Evolutionary conservation across 2,888 invertebrate genomes (phyloP).

Genomic region (Prenolepis imparis): DNA sequence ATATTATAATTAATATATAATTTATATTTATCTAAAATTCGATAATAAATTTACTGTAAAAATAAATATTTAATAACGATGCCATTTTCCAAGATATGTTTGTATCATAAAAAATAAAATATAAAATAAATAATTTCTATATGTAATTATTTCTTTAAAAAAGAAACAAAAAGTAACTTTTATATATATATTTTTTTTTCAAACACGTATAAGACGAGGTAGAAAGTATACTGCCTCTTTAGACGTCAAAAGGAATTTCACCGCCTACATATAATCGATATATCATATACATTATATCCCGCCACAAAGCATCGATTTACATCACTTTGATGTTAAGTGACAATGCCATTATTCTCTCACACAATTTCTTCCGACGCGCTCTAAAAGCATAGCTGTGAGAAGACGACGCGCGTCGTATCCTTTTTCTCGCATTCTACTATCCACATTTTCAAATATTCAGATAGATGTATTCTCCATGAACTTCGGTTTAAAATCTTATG

Average conservation of each 20-base stretch:
- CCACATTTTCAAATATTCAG: conserved; percentile 43
- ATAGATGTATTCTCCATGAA: not conserved
- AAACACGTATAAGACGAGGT: not conserved
- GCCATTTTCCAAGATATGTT: not conserved
- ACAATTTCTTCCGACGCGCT: conserved; percentile 42
- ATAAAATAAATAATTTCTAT: not conserved
- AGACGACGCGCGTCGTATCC: not conserved
- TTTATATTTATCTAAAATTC: conserved; percentile 1
- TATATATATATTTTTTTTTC: not conserved
- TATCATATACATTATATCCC: conserved; percentile 19
- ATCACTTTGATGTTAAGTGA: conserved; percentile 47
- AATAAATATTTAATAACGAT: not conserved
- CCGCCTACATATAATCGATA: not conserved
- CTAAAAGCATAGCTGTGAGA: conserved; percentile 10
- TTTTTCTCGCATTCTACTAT: conserved; percentile 15
- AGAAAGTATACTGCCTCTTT: not conserved
- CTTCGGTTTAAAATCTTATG: conserved; percentile 10
- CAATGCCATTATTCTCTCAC: conserved; percentile 47
- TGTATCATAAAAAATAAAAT: not conserved
- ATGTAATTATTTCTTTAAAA: not conserved
- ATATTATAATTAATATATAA: not conserved
- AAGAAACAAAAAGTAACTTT: not conserved
- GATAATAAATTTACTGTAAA: not conserved
- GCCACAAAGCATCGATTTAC: conserved; percentile 58
- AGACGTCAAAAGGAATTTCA: not conserved